Conservation (phyloP, 2,888 invertebrate genomes). For the Plebejus argus region DNA sequence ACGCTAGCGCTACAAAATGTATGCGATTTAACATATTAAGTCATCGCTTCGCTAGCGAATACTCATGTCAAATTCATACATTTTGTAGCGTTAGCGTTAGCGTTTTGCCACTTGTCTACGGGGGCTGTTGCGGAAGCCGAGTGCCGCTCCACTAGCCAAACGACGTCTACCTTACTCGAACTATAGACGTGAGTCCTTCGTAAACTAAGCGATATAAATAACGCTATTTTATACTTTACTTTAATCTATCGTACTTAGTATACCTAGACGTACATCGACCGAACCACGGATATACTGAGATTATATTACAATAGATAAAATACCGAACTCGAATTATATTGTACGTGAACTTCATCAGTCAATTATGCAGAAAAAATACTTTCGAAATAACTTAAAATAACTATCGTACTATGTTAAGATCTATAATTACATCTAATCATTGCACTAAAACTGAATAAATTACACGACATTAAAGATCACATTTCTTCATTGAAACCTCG, state of each 20-base stretch:
- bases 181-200: conserved; percentile 73
- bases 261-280: conserved; percentile 61
- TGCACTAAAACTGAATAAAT: conserved; percentile 80
- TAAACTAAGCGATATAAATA: conserved; percentile 79
- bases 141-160: conserved; percentile 66
- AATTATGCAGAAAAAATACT: conserved; percentile 67
- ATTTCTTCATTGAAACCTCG: conserved; percentile 44
- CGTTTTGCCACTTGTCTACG: too few relatives aligned
- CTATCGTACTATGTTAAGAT: conserved; percentile 66
- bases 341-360: conserved; percentile 74
- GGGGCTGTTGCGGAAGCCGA: conserved; percentile 52
- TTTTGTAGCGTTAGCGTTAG: too few relatives aligned
- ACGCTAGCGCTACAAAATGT: too few relatives aligned
- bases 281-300: conserved; percentile 63
- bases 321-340: conserved; percentile 60
- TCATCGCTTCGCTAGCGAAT: too few relatives aligned
- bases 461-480: conserved; percentile 71
- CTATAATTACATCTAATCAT: conserved; percentile 77
- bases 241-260: conserved; percentile 74
- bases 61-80: too few relatives aligned
- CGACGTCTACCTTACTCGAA: conserved; percentile 64
- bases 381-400: conserved; percentile 64
- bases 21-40: too few relatives aligned
- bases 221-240: conserved; percentile 75
- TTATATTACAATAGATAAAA: conserved; percentile 47